Percentiles rank a stretch among this genome's conserved stretches.
Conservation (phyloP, 2,797 vertebrate genomes). For the Threskiornis aethiopicus region DNA sequence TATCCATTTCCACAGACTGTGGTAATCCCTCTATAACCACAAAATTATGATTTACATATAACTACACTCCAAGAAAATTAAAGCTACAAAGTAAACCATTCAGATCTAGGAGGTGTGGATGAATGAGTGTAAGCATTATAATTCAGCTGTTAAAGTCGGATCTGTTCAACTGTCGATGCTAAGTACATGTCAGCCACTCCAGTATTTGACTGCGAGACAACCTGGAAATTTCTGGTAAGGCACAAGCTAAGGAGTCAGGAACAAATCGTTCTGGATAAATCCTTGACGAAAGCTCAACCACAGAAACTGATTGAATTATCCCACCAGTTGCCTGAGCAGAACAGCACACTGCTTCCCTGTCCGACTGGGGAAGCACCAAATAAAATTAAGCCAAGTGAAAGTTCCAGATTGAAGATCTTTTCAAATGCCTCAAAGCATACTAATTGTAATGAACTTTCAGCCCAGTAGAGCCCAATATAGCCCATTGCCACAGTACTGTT, state of each 20-base stretch:
- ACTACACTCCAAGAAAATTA: background rate
- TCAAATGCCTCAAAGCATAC: background rate
- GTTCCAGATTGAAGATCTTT: background rate
- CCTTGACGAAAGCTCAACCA: background rate
- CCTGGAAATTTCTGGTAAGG: background rate
- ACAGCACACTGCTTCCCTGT: background rate
- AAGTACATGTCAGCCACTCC: background rate
- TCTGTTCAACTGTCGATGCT: background rate
- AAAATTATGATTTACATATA: background rate
- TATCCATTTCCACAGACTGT: background rate
- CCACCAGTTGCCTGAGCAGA: background rate
- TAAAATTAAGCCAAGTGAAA: background rate
- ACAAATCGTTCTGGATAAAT: background rate
- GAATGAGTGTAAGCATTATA: background rate
- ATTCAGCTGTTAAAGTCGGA: slow-evolving; percentile 2
- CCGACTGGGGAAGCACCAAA: background rate
- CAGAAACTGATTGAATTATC: background rate
- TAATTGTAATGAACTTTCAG: background rate
- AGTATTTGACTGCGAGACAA: background rate
- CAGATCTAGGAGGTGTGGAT: background rate
- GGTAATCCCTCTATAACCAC: background rate
- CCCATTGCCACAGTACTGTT: background rate
- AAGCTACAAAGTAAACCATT: background rate
- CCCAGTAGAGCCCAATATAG: background rate
- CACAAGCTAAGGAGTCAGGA: background rate